Conservation (phyloP, 2,888 invertebrate species). For the Marronus borbonicus region DNA sequence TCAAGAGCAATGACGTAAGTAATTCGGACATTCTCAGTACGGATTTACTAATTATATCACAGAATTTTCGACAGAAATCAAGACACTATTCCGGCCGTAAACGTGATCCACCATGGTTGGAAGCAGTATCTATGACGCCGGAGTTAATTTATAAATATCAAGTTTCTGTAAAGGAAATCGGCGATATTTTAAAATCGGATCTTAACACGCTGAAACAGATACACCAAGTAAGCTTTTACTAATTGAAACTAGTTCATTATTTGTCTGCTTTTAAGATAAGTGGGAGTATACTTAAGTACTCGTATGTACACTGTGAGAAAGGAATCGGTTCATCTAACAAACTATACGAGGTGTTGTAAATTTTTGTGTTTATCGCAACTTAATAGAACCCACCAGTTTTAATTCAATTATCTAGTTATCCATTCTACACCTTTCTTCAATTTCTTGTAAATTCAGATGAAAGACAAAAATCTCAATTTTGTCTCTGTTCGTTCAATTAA, state of each 20-base stretch:
- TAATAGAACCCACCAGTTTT: no score
- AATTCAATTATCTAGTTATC: no score
- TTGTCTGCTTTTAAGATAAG: no score
- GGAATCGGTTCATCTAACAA: no score
- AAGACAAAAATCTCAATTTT: no score
- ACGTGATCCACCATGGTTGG: conserved; percentile 79
- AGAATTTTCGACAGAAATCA: conserved; percentile 67
- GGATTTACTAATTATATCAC: conserved; percentile 48
- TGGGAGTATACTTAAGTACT: no score
- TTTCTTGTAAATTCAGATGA: no score
- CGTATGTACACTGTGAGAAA: no score
- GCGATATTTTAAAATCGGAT: conserved; percentile 78
- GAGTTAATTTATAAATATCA: conserved; percentile 82
- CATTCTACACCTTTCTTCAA: no score
- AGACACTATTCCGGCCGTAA: conserved; percentile 69
- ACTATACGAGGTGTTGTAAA: no score
- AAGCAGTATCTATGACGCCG: conserved; percentile 77
- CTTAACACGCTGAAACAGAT: conserved; percentile 73
- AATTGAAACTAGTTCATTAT: not conserved
- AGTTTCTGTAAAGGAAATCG: conserved; percentile 73
- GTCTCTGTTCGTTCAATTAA: no score
- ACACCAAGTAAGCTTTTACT: conserved; percentile 71
- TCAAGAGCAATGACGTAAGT: conserved; percentile 63
- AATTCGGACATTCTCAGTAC: not conserved
- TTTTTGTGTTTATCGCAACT: no score